phyloP scores from a whole-genome alignment of 2,113 vertebrate genomes.

The Apteryx mantelli region DNA sequence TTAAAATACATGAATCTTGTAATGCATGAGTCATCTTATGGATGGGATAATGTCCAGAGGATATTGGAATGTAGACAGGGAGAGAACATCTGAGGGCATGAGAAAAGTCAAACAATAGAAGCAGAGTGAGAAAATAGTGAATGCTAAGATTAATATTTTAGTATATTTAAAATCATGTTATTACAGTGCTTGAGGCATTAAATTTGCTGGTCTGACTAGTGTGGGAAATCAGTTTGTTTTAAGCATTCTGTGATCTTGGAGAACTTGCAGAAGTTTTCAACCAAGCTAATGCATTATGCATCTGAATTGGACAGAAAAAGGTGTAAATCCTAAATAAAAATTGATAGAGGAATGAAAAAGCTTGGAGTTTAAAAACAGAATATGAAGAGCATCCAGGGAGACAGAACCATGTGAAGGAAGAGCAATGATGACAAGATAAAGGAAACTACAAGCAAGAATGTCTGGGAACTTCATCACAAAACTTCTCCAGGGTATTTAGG shows the following conservation, averaged over 20 bases:
- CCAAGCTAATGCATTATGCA: slow-evolving; percentile 47
- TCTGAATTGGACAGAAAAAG: slow-evolving; percentile 12
- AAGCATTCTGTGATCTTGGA: slow-evolving; percentile 28
- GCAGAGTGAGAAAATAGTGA: slow-evolving; percentile 32
- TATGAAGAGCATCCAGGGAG: neutral
- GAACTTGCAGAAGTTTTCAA: slow-evolving; percentile 50
- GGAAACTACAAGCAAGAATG: neutral
- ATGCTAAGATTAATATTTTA: slow-evolving; percentile 51
- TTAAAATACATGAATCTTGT: neutral
- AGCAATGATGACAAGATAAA: neutral
- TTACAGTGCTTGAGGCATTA: slow-evolving; percentile 59
- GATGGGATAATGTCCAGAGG: neutral
- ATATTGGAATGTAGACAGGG: neutral
- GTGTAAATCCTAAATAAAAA: slow-evolving; percentile 9
- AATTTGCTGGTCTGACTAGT: slow-evolving; percentile 52
- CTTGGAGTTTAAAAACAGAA: slow-evolving; percentile 34
- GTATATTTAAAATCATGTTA: slow-evolving; percentile 60
- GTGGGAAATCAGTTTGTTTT: slow-evolving; percentile 55
- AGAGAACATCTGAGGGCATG: neutral
- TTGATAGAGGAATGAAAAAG: neutral
- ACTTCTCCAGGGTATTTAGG: neutral
- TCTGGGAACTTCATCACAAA: neutral
- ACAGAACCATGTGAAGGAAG: neutral
- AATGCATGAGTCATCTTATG: neutral
- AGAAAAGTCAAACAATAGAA: neutral